A percentile compares a stretch with the other conserved stretches of the same genome.
Evolutionary conservation across 2,888 invertebrate genomes (phyloP).

Genomic region (Blastobasis adustella): DNA sequence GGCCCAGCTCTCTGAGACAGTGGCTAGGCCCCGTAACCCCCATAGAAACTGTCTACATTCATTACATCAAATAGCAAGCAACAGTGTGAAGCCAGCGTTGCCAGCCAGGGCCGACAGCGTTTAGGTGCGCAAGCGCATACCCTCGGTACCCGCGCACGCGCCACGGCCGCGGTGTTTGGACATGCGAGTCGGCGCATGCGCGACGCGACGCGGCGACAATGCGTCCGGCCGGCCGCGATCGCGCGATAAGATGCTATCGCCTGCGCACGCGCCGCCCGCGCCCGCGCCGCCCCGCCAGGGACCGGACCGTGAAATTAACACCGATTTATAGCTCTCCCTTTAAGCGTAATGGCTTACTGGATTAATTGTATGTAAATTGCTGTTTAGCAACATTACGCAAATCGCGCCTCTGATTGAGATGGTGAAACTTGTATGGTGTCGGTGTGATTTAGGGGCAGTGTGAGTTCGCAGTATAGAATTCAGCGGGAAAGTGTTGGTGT

Average conservation of each 20-base stretch:
- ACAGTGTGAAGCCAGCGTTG: too few relatives aligned
- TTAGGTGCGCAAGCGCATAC: too few relatives aligned
- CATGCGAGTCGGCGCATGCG: constrained; percentile 40
- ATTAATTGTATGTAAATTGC: constrained; percentile 39
- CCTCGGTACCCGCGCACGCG: too few relatives aligned
- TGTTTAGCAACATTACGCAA: constrained; percentile 16
- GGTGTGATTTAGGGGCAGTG: constrained; percentile 2
- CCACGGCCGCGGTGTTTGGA: constrained; percentile 44
- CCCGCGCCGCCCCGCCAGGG: constrained; percentile 29
- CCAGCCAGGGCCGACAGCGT: too few relatives aligned
- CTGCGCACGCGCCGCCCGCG: constrained; percentile 51
- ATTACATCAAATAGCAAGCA: too few relatives aligned
- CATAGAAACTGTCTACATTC: too few relatives aligned
- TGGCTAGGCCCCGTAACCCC: too few relatives aligned
- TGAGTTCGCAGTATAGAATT: too few relatives aligned
- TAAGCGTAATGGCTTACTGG: constrained; percentile 30
- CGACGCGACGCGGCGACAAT: constrained; percentile 43
- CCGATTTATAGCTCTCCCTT: constrained; percentile 38
- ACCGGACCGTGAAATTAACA: constrained; percentile 48
- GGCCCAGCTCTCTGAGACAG: too few relatives aligned
- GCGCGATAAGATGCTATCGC: constrained; percentile 51
- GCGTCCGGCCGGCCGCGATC: constrained; percentile 44
- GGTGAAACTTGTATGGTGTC: constrained; percentile 1
- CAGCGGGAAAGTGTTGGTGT: too few relatives aligned
- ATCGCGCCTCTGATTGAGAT: constrained; percentile 10